phyloP scores from a whole-genome alignment of 2,113 vertebrate genomes.

The Gnathonemus echidnorhynchus region DNA sequence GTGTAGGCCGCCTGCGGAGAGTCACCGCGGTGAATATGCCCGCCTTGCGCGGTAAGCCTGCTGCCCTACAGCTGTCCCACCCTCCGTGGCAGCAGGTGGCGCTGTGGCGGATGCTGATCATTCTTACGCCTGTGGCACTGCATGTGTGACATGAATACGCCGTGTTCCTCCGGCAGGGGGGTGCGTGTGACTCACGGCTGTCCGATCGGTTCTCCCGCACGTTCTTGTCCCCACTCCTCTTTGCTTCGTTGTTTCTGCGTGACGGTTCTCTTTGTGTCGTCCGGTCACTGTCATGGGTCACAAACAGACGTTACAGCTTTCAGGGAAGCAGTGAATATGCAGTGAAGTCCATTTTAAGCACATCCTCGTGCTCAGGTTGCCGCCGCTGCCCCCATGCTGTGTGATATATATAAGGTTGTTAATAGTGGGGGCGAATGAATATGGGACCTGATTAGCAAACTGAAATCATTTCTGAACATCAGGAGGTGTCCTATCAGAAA shows the following conservation, averaged over 20 bases:
- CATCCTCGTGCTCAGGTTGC: not conserved
- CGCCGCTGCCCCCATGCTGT: not conserved
- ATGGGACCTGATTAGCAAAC: not conserved
- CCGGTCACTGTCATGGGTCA: not conserved
- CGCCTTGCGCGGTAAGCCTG: not conserved
- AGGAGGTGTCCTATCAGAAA: not conserved
- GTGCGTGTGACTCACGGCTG: not conserved
- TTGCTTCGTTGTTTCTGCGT: not conserved
- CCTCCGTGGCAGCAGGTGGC: not conserved
- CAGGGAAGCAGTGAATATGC: not conserved
- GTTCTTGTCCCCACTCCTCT: not conserved
- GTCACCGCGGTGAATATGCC: not conserved
- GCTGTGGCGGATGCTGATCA: not conserved
- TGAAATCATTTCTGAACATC: not conserved
- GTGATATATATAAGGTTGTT: not conserved
- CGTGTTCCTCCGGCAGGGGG: not conserved
- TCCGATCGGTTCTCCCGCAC: not conserved
- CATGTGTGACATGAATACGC: not conserved
- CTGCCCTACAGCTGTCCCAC: not conserved
- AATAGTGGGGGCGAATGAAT: not conserved
- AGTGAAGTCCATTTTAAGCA: not conserved
- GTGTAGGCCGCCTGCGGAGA: not conserved
- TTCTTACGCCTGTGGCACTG: not conserved
- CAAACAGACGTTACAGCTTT: not conserved
- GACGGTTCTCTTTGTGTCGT: not conserved